These are phyloP conservation scores for Microctenopoma steveboyesi DNA, from an alignment of 2,797 vertebrate species.

Conservation along the genomic window DNA sequence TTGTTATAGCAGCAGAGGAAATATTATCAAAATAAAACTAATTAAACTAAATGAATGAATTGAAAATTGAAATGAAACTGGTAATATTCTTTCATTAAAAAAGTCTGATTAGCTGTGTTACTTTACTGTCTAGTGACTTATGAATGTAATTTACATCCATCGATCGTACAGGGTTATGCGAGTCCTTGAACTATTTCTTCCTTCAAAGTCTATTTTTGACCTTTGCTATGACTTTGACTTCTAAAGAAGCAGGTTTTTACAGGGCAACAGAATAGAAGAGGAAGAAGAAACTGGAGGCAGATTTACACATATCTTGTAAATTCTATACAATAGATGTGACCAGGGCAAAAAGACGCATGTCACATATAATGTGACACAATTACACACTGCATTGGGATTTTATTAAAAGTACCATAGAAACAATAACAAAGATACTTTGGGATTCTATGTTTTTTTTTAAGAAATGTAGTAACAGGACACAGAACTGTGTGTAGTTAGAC, in stretches of 20 bases:
- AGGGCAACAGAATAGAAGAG: not conserved
- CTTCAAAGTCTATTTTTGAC: constrained; percentile 1
- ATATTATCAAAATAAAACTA: not conserved
- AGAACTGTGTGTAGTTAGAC: too few species aligned
- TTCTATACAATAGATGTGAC: too few species aligned
- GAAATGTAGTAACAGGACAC: too few species aligned
- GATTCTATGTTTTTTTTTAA: too few species aligned
- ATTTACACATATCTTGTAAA: not conserved
- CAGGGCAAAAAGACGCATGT: not conserved
- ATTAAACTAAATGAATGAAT: not conserved
- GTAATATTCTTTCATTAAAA: not conserved
- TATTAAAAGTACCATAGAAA: not conserved
- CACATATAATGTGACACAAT: not conserved
- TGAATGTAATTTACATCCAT: not conserved
- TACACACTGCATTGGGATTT: too few species aligned
- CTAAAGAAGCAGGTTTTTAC: not conserved
- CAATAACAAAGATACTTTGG: not conserved
- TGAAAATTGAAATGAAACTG: too few species aligned
- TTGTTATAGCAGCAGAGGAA: not conserved
- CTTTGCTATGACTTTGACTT: not conserved
- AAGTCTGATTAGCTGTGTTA: not conserved
- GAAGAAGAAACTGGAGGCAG: not conserved
- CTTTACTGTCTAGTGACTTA: not conserved
- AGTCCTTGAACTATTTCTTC: too few species aligned
- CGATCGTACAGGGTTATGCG: not conserved